phyloP scores from a whole-genome alignment of 2,797 vertebrate genomes.

The Sphenodon punctatus region DNA sequence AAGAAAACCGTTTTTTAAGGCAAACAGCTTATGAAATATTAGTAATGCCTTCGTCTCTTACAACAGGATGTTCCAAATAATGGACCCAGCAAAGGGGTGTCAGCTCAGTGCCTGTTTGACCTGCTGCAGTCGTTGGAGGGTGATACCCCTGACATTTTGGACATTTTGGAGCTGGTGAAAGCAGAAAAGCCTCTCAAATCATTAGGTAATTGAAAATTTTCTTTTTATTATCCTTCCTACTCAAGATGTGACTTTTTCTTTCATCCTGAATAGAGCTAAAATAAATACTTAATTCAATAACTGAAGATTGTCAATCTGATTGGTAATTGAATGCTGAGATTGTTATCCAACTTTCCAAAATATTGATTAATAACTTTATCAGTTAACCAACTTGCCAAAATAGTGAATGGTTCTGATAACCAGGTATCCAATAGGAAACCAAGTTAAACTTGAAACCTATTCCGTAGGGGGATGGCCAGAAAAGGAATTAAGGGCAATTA shows the following conservation, averaged over 20 bases:
- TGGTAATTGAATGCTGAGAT: no score
- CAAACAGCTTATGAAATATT: neutral
- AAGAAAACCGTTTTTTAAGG: neutral
- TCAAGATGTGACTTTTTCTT: neutral
- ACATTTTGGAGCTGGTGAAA: conserved; percentile 95
- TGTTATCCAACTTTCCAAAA: no score
- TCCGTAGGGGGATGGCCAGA: no score
- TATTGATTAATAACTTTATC: no score
- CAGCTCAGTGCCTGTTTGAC: conserved; percentile 96
- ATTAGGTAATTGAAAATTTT: conserved; percentile 81
- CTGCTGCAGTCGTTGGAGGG: conserved; percentile 94
- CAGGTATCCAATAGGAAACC: no score
- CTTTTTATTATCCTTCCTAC: neutral
- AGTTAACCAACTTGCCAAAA: no score
- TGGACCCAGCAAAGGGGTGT: conserved; percentile 90
- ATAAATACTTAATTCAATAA: no score
- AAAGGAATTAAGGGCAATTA: no score
- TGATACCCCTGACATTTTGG: conserved; percentile 90
- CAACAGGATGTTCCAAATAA: conserved; percentile 81
- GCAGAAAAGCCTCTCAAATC: conserved; percentile 97
- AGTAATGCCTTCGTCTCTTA: neutral
- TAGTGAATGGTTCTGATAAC: no score
- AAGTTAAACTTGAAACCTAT: no score
- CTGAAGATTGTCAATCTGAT: no score
- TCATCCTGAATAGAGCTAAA: neutral